Base-by-base conservation (phyloP, 2,888 invertebrate genomes). In the Drosophila pseudotakahashii region DNA sequence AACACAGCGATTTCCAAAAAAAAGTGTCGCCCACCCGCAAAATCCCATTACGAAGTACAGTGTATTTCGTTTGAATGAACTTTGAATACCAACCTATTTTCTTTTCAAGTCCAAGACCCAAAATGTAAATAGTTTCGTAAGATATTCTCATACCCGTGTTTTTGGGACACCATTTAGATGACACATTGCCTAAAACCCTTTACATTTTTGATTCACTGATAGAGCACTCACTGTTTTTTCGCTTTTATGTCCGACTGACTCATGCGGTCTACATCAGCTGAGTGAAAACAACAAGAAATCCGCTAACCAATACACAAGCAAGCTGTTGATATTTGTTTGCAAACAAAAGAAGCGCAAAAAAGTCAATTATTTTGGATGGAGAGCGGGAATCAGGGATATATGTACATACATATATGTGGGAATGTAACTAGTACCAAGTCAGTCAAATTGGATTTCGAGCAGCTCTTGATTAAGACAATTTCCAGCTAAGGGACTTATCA, bases 251-350 rank as follows among this genome's bases (percentile, higher is more conserved):
- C 30, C n/a, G 23, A 14, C 36, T 67, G 57, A 64, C 41, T 64
- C 67, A 64, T 36, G n/a, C 39, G 50, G 53, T 42, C 47, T 44
- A 50, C 37, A 62, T 55, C 74, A 70, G 74, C 75, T 70, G 70
- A 74, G 55, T 32, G n/a, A 42, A 42, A 72, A 57, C 48, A 48
- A 37, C 64, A 67, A 60, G 45, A 45, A 55, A 53, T 26, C 23
- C 16, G 58, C 6, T 41, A 30, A 42, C 32, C n/a, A 23, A 23
- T 34, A 42, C 39, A 75, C 55, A 60, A 39, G 2, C 48, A 32
- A 23, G 64, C 71, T 75, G 75, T 54, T 54, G 42, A 61, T 62
- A 67, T 79, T 78, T 81, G 85, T 84, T 81, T 84, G 82, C 82
- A 81, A 82, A 84, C 85, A 81, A 78, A 76, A 58, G 32, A 42